Base-by-base conservation (phyloP, 2,797 vertebrate species). In the Trematomus bernacchii region DNA sequence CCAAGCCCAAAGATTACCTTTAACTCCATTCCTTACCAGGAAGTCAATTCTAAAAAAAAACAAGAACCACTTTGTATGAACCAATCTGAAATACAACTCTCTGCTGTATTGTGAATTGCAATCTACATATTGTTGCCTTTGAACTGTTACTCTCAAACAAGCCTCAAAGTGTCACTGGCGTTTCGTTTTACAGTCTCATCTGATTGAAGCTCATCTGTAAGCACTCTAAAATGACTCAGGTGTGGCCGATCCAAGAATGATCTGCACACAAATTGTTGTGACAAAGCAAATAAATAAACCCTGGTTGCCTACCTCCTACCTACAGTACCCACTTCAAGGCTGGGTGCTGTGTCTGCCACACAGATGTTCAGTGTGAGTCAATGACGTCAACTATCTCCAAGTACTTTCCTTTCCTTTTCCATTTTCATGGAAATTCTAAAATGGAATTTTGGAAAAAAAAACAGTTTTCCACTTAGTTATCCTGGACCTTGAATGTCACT, bases 281-380 rank as follows among this genome's bases (percentile, higher is more conserved):
- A 67, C 1, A 13, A 68, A 30, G 19, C 19, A 19, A 61, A 63
- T 58, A 66, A 60, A 78, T 66, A 74, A 9, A 69, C 46, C 5
- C 0, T 16, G 60, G 76, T 81, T 18, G 15, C 70, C 61, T 62
- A 57, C 64, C 46, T 66, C 50, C 59, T 52, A 57, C 57, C 27
- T 69, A 18, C 61, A 9, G 23, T 16, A 50, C 30, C 54, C 79
- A 71, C 86, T 76, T 84, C 69, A 80, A 66, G 46, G 4, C 43
- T 40, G 50, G 1, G n/a, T 16, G 33, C 63, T 21, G 18, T 23
- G 76, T 85, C 89, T 90, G 87, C 65, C 14, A 21, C 27, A 19
- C 88, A 91, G 81, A 92, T 91, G 87, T 88, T 85, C 66, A 66
- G 14, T 61, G 75, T 62, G 69, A 84, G 78, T 84, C 77, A 71